Evolutionary conservation across 2,888 invertebrate genomes (phyloP), one percentile per base, ranked within the genome.

Genomic region (Coenonympha glycerion): DNA sequence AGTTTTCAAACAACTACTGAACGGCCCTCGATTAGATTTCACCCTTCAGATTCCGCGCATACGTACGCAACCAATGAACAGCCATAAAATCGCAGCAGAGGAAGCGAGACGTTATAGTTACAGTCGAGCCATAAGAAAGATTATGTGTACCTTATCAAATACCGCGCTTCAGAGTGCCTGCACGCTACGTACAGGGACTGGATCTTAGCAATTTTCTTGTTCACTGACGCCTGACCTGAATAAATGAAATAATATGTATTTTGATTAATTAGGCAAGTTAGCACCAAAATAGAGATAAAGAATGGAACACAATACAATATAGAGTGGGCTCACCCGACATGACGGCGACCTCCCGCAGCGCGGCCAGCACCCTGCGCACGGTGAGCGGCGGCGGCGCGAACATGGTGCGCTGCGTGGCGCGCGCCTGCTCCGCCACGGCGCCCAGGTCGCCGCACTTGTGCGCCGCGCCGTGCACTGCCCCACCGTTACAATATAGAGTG

Each of bases 121-220:
- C n/a, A n/a, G n/a, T n/a, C n/a, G n/a, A n/a, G n/a, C n/a, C n/a
- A n/a, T n/a, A n/a, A n/a, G n/a, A n/a, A n/a, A n/a, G n/a, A n/a
- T n/a, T n/a, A n/a, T n/a, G n/a, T n/a, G 8, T 61, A 85, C 87
- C 87, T 85, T 46, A 98, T 95, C 11, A 99, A 88, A 74, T 93
- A 99, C 46, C 95, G 90, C 0, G 98, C 95, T 79, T 99, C 98
- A 0, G 91, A 91, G 53, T 92, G 89, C 39, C 94, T 90, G 73
- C 98, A 98, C 0, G 98, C 96, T 0, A 98, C 96, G 72, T 98
- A 95, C 75, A 99, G 89, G 0, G 93, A 90, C 67, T 98, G 95
- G 59, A 99, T 98, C 71, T 94, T 94, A 63, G 94, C 93, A 2
- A 96, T 91, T 82, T 99, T 99, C 74, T 97, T 93, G n/a, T 88